Conservation (phyloP, 2,888 invertebrate genomes). For the Eutolmus rufibarbis region DNA sequence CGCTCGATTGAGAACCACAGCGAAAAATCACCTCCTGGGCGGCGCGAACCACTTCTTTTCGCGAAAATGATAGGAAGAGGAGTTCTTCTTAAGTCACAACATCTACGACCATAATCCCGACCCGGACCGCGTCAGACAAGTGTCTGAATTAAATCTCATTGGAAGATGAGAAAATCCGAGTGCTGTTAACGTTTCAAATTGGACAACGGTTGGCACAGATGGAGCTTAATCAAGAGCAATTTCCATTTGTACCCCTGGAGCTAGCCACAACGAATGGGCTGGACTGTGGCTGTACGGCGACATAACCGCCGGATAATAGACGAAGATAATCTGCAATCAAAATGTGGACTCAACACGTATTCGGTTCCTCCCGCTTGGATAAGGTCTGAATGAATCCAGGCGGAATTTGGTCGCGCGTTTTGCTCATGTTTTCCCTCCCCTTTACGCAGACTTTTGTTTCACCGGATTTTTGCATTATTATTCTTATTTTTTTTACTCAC, state of each 20-base stretch:
- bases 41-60: not conserved
- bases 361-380: not conserved
- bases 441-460: not conserved
- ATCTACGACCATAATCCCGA: constrained; percentile 38
- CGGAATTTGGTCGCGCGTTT: constrained; percentile 11
- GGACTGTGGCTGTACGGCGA: not conserved
- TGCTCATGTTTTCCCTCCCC: not conserved
- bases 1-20: not conserved
- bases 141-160: constrained; percentile 48
- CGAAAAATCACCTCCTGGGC: constrained; percentile 1
- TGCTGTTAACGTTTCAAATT: constrained; percentile 35
- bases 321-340: constrained; percentile 32
- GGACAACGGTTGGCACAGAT: constrained; percentile 26
- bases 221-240: constrained; percentile 48
- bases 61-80: not conserved
- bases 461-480: not conserved
- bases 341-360: constrained; percentile 29
- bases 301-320: constrained; percentile 15
- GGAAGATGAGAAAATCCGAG: constrained; percentile 46
- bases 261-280: not conserved
- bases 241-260: constrained; percentile 39
- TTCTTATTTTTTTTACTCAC: not conserved
- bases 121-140: constrained; percentile 44
- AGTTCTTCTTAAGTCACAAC: constrained; percentile 16
- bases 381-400: constrained; percentile 12